These are phyloP conservation scores for Muscina levida DNA, from an alignment of 2,888 invertebrate species.

Conservation along the genomic window DNA sequence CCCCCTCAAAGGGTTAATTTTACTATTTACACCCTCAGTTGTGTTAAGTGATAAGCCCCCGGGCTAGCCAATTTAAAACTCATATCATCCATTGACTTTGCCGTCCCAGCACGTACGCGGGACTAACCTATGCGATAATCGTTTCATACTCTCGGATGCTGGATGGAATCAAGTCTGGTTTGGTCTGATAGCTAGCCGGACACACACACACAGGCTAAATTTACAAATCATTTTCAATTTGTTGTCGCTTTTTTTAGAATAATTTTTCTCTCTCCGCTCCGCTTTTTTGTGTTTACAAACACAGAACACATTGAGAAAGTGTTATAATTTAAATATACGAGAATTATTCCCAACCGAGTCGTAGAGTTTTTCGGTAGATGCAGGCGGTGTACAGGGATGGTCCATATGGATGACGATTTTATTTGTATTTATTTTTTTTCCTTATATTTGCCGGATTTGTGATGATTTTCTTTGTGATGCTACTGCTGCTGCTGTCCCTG, in stretches of 20 bases:
- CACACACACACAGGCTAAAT: neutral
- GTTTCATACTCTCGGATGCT: neutral
- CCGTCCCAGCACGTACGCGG: conserved; percentile 2
- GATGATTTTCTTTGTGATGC: conserved; percentile 1
- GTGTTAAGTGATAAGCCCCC: conserved; percentile 50
- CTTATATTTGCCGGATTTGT: conserved; percentile 6
- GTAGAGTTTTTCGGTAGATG: no score
- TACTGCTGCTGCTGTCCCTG: neutral
- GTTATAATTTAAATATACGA: conserved; percentile 44
- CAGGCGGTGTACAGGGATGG: neutral
- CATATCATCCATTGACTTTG: conserved; percentile 46
- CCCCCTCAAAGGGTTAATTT: no score
- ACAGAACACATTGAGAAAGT: conserved; percentile 14
- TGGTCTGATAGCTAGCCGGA: neutral
- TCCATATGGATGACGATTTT: neutral
- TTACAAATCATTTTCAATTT: conserved; percentile 44
- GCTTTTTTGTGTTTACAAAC: conserved; percentile 23
- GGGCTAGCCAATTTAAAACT: conserved; percentile 49
- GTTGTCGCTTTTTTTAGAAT: neutral
- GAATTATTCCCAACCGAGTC: neutral
- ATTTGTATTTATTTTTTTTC: conserved; percentile 1
- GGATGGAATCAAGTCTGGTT: neutral
- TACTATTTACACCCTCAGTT: conserved; percentile 51
- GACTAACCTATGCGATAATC: conserved; percentile 20
- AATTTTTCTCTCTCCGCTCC: conserved; percentile 20